These are phyloP conservation scores for Dallia pectoralis DNA, from an alignment of 2,797 vertebrate genomes.

Conservation along the genomic window DNA sequence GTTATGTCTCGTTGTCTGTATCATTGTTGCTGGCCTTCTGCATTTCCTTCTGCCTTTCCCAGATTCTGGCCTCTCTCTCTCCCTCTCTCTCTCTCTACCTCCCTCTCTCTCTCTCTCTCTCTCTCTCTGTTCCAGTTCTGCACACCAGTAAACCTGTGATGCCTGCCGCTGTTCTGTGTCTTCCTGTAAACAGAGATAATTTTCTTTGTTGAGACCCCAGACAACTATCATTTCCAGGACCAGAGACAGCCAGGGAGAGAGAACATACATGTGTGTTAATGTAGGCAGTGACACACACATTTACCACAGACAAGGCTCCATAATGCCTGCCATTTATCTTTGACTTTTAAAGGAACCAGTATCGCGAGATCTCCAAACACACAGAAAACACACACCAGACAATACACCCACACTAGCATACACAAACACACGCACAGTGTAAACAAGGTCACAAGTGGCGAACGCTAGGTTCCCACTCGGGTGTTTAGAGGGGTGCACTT, in stretches of 20 bases:
- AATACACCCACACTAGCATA: neutral
- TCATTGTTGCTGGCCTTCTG: neutral
- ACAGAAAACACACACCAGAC: neutral
- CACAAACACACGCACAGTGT: neutral
- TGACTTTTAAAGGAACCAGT: neutral
- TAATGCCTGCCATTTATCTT: slow-evolving; percentile 4
- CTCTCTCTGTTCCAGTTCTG: neutral
- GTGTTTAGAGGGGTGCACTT: too few species aligned
- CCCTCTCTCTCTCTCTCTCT: neutral
- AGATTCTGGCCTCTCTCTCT: neutral
- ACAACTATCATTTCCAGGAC: neutral
- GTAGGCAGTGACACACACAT: neutral
- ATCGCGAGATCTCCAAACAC: neutral
- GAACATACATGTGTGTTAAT: neutral
- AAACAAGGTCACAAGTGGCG: too few species aligned
- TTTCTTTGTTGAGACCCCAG: neutral
- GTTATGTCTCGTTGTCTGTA: slow-evolving; percentile 29
- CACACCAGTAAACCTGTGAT: neutral
- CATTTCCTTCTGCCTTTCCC: neutral
- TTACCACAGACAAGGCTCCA: neutral
- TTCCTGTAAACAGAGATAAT: neutral
- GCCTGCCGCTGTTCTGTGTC: neutral
- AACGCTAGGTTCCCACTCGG: too few species aligned
- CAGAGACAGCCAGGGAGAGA: neutral
- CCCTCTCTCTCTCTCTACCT: neutral